Evolutionary conservation across 2,888 invertebrate species (phyloP).

Genomic region (Plagiodera versicolora): DNA sequence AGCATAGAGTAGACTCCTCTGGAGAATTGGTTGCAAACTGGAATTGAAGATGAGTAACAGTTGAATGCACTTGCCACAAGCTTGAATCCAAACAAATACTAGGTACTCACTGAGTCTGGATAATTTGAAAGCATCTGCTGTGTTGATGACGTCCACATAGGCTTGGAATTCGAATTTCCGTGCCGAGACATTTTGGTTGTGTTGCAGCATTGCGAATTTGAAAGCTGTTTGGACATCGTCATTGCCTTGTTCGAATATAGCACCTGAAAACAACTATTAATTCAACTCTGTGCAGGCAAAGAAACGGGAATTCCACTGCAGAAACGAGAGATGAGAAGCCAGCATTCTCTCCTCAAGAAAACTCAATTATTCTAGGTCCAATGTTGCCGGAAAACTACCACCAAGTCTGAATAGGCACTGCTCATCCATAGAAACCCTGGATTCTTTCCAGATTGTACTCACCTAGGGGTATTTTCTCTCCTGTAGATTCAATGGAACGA

Average conservation of each 20-base stretch:
- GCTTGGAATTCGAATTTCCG: conserved; percentile 83
- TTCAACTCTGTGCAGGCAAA: too few species aligned
- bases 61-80: too few species aligned
- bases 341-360: too few species aligned
- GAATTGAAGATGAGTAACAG: too few species aligned
- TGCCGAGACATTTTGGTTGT: conserved; percentile 80
- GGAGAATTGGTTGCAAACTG: conserved; percentile 90
- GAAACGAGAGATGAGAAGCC: too few species aligned
- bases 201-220: conserved; percentile 83
- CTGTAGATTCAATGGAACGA: conserved; percentile 40
- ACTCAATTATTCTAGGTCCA: too few species aligned
- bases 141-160: conserved; percentile 89
- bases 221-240: conserved; percentile 93
- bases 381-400: too few species aligned
- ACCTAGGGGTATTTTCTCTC: conserved; percentile 53
- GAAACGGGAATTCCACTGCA: too few species aligned
- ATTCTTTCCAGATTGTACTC: conserved; percentile 31
- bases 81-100: too few species aligned
- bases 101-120: conserved; percentile 86
- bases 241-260: conserved; percentile 89
- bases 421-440: too few species aligned
- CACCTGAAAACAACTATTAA: conserved; percentile 73
- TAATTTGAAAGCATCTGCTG: conserved; percentile 90
- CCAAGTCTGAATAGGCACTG: too few species aligned
- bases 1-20: conserved; percentile 88